Percentiles rank a stretch among this genome's conserved stretches.
These are phyloP conservation scores for Protomyctophum bolini DNA, from an alignment of 2,113 vertebrate genomes.

Conservation along the genomic window DNA sequence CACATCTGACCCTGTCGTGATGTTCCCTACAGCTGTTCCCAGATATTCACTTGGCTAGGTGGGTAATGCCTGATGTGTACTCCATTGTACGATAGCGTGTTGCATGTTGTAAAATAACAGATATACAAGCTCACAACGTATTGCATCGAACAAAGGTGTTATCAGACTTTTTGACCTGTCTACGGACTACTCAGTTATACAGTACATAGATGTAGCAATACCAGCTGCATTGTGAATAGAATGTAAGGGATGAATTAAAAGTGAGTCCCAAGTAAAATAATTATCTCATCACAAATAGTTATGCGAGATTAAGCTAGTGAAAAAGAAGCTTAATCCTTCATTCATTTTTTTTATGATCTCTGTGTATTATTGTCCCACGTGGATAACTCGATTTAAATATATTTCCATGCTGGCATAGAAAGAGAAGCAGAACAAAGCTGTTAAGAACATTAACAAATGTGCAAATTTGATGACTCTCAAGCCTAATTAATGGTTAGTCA, in stretches of 20 bases:
- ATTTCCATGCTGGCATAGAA: slow-evolving; percentile 41
- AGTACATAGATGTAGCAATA: neutral
- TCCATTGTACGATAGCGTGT: too few species aligned
- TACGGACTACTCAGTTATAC: neutral
- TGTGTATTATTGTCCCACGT: slow-evolving; percentile 23
- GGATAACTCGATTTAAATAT: slow-evolving; percentile 57
- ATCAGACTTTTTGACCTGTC: neutral
- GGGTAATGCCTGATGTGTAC: too few species aligned
- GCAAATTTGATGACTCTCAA: neutral
- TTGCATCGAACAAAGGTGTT: too few species aligned
- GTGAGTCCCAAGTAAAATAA: neutral
- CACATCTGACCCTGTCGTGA: neutral
- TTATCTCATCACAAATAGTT: neutral
- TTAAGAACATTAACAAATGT: slow-evolving; percentile 33
- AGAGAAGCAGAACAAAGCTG: slow-evolving; percentile 22
- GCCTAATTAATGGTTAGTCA: neutral
- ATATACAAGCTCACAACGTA: too few species aligned
- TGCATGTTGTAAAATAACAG: neutral
- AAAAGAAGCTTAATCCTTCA: slow-evolving; percentile 12
- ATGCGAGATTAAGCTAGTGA: neutral
- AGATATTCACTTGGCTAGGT: neutral
- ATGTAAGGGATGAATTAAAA: neutral
- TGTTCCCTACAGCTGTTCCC: neutral
- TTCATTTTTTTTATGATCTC: slow-evolving; percentile 52
- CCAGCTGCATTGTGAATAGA: neutral